Evolutionary conservation across 2,888 invertebrate species (phyloP), one percentile per base, ranked within the genome.

Genomic region (Lysandra bellargus): DNA sequence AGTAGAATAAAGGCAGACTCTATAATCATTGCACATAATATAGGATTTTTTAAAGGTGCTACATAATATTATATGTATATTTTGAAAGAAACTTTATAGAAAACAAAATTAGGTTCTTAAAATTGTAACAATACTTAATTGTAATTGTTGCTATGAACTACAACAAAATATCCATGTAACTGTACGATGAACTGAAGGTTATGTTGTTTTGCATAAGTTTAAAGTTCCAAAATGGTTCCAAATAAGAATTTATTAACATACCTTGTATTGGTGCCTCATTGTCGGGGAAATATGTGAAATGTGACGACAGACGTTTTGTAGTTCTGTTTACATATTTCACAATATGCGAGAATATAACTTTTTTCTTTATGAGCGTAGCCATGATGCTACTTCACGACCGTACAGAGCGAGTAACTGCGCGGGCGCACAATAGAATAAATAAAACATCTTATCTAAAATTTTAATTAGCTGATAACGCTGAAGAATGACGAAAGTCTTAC

Each of bases 221-320:
- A 75, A 44, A 44, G 44, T 44, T 44, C 44, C 14, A 53, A 53
- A 53, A 14, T 14, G 23, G 4, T 44, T 44, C 74, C 9, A 44
- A 9, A 44, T 75, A 9, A 14, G n/a, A 44, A 23, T 44, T 44
- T 37, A 4, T 75, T 77, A 80, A 82, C 86, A 92, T 91, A 91
- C 95, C 95, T 89, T 94, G 90, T 72, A 94, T 89, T 6, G 95
- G 95, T 81, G 90, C 87, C 80, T 91, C 90, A 84, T 89, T 90
- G 82, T 96, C 96, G 0, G 96, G 95, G 81, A 92, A 92, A 85
- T 96, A 96, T 80, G 92, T 95, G 86, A 96, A 96, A 88, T 96
- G 96, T 14, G 95, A 95, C 57, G 92, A 90, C 60, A 92, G 82
- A 81, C 93, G 90, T 84, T 91, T 92, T 30, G 87, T 82, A 81